Conservation (phyloP, 2,797 vertebrate genomes). For the Myotis vivesi region DNA sequence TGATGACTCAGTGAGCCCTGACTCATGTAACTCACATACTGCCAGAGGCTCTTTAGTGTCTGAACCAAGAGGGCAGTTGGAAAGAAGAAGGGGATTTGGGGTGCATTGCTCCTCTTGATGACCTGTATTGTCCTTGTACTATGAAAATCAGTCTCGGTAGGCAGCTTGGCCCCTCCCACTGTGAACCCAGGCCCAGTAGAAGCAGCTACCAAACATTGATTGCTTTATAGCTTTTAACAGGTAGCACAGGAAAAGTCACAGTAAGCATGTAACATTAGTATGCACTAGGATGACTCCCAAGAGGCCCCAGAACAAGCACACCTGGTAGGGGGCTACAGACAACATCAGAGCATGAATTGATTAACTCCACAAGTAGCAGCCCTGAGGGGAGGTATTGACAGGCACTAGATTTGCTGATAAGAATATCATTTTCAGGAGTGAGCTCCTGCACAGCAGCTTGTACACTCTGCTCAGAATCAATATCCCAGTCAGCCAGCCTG, state of each 20-base stretch:
- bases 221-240: background rate
- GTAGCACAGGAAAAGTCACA: background rate
- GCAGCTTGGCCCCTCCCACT: background rate
- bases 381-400: background rate
- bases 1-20: background rate
- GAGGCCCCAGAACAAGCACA: background rate
- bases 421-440: background rate
- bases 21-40: background rate
- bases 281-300: background rate
- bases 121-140: background rate
- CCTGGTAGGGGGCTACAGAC: background rate
- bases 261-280: background rate
- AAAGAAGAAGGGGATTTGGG: background rate
- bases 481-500: background rate
- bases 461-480: background rate
- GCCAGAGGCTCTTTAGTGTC: background rate
- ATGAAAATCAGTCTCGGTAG: background rate
- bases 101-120: background rate
- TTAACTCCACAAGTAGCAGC: background rate
- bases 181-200: background rate
- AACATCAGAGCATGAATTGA: background rate
- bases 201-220: background rate
- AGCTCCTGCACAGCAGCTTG: background rate
- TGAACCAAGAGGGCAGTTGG: background rate
- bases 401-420: background rate